Evolutionary conservation across 2,888 invertebrate species (phyloP).

Genomic region (Drosophila prostipennis): DNA sequence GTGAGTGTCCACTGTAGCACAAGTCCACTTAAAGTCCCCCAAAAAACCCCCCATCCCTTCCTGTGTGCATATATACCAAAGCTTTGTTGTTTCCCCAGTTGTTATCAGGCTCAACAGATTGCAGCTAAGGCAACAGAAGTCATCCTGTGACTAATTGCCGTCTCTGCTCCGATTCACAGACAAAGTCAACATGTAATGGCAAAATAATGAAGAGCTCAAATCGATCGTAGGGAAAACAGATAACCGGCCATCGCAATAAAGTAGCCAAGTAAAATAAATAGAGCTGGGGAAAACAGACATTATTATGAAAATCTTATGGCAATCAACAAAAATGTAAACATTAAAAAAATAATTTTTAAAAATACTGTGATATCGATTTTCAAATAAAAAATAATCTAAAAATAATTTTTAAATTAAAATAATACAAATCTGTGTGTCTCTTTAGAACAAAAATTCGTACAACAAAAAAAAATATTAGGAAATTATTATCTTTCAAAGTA

Average conservation of each 20-base stretch:
- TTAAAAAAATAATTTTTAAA: too few species aligned
- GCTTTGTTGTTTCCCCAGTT: constrained; percentile 30
- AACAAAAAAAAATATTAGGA: too few species aligned
- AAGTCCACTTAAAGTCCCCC: constrained; percentile 37
- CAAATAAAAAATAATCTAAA: neutral
- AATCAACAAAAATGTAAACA: neutral
- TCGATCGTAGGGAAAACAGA: constrained; percentile 5
- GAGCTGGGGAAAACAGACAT: neutral
- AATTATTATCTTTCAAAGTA: too few species aligned
- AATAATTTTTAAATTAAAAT: neutral
- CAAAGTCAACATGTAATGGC: constrained; percentile 12
- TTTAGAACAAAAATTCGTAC: too few species aligned
- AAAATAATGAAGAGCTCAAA: neutral
- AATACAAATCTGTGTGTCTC: too few species aligned
- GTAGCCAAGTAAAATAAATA: neutral
- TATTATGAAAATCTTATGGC: neutral
- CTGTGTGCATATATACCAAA: neutral
- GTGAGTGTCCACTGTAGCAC: constrained; percentile 63
- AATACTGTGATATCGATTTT: too few species aligned
- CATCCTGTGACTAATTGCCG: constrained; percentile 16
- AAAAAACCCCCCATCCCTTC: neutral
- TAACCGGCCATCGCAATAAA: neutral
- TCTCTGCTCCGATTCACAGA: constrained; percentile 12
- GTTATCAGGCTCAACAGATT: constrained; percentile 12
- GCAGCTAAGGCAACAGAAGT: constrained; percentile 9